Conservation (phyloP, 2,113 vertebrate genomes). For the Siphamia tubifer region DNA sequence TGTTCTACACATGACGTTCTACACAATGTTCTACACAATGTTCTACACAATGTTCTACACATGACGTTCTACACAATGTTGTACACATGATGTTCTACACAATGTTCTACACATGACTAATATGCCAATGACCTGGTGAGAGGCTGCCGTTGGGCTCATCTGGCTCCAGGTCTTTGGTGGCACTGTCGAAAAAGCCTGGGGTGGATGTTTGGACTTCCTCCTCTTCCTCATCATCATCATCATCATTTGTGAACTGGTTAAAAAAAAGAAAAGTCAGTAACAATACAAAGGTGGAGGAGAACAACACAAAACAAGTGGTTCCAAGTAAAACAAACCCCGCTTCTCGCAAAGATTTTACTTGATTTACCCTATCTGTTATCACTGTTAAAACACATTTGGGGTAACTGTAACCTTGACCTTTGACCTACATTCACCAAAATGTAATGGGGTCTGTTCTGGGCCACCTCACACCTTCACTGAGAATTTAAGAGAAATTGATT, state of each 20-base stretch:
- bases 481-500: no score
- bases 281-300: background rate
- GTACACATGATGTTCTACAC: no score
- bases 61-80: no score
- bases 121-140: conserved; percentile 76
- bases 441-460: no score
- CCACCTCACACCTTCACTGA: no score
- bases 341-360: no score
- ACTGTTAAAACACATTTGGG: no score
- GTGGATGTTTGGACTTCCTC: conserved; percentile 77
- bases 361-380: no score
- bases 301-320: background rate
- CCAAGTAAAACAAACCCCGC: no score
- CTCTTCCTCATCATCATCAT: conserved; percentile 80
- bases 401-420: no score
- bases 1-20: background rate
- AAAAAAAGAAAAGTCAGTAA: background rate
- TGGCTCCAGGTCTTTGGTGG: conserved; percentile 44
- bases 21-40: no score
- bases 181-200: conserved; percentile 63
- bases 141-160: conserved; percentile 57
- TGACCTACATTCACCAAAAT: no score
- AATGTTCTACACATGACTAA: background rate
- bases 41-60: background rate
- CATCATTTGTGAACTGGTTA: conserved; percentile 83